These are phyloP conservation scores for Grus americana DNA, from an alignment of 2,113 vertebrate species.

Conservation along the genomic window DNA sequence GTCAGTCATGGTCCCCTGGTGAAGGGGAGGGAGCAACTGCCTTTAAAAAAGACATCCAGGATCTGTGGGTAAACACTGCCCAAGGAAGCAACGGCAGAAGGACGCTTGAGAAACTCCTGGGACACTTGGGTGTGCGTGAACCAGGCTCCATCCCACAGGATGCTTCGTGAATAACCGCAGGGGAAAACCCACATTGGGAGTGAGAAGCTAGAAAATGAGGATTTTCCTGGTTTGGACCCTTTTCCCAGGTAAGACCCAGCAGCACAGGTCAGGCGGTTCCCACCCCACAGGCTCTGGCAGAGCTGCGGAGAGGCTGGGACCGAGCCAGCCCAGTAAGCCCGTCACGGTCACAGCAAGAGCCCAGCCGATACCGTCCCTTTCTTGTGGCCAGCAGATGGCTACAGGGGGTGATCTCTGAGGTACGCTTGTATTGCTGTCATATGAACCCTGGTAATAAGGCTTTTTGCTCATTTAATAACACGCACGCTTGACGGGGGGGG, in stretches of 20 bases:
- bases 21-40: neutral
- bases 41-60: neutral
- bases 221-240: slow-evolving; percentile 14
- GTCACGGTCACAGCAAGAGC: rapidly evolving
- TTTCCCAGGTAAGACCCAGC: neutral
- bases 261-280: neutral
- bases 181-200: neutral
- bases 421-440: neutral
- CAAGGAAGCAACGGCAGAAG: neutral
- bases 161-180: rapidly evolving
- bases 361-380: neutral
- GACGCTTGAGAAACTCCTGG: neutral
- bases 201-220: neutral
- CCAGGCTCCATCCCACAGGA: neutral
- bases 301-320: neutral
- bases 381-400: neutral
- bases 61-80: neutral
- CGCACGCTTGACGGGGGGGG: rapidly evolving
- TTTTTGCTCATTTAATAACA: neutral
- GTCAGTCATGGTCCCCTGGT: neutral
- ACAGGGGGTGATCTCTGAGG: neutral
- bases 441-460: neutral
- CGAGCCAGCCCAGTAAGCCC: rapidly evolving
- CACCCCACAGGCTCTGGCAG: neutral
- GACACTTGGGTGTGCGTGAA: rapidly evolving